Evolutionary conservation across 2,113 vertebrate species (phyloP).

Genomic region (Tachuris rubrigastra): DNA sequence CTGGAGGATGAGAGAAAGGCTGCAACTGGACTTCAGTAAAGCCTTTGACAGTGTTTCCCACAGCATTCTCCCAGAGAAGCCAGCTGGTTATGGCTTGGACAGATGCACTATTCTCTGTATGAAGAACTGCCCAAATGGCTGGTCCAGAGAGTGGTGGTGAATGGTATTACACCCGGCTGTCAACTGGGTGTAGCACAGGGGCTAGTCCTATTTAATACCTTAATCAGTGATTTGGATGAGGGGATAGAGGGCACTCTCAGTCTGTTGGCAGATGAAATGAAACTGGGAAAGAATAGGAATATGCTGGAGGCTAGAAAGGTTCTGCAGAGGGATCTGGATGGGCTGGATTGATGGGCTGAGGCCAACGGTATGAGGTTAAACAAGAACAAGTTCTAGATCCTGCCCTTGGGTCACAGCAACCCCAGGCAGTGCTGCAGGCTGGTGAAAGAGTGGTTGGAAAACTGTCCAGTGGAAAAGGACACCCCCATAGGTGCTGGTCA

Average conservation of each 20-base stretch:
- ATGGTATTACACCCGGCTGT: neutral
- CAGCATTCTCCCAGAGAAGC: neutral
- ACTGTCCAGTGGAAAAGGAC: neutral
- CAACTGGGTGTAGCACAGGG: rapidly evolving
- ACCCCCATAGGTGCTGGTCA: neutral
- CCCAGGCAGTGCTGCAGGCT: rapidly evolving
- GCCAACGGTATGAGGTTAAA: neutral
- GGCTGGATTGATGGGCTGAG: neutral
- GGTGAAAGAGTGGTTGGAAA: neutral
- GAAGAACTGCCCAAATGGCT: neutral
- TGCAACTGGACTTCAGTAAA: neutral
- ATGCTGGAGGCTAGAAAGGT: neutral
- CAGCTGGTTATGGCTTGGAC: too few species aligned
- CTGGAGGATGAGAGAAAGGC: neutral
- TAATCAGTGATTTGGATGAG: rapidly evolving
- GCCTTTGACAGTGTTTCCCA: neutral
- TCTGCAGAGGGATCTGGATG: neutral
- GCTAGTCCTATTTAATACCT: neutral
- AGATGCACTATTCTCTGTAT: too few species aligned
- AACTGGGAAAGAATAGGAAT: neutral
- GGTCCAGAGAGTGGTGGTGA: neutral
- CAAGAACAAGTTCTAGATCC: rapidly evolving
- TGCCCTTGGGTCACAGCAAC: neutral
- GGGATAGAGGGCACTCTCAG: rapidly evolving
- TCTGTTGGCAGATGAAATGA: neutral